Conservation (phyloP, 2,113 vertebrate species). For the Prunella fulvescens region DNA sequence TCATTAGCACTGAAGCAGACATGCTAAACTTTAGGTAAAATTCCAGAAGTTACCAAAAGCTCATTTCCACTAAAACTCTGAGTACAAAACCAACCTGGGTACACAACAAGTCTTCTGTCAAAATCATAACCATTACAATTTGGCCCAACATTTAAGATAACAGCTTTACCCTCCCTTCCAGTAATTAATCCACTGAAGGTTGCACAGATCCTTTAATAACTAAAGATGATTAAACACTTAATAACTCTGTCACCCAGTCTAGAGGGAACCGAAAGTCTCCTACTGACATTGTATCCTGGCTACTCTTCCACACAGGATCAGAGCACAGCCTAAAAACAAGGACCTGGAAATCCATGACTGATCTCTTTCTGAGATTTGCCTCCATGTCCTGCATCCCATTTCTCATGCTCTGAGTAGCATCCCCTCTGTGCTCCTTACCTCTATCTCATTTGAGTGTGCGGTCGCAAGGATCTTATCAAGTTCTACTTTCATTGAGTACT, state of each 20-base stretch:
- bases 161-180: not conserved
- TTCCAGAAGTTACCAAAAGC: not conserved
- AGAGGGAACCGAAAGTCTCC: not conserved
- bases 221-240: conserved; percentile 18
- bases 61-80: not conserved
- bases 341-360: not conserved
- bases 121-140: not conserved
- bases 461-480: conserved; percentile 87
- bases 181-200: not conserved
- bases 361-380: not conserved
- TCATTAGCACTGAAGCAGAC: not conserved
- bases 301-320: not conserved
- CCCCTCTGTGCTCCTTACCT: conserved; percentile 70
- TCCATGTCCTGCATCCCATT: not conserved
- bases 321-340: not conserved
- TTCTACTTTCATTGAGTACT: conserved; percentile 89
- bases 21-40: not conserved
- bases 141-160: not conserved
- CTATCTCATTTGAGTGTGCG: conserved; percentile 75
- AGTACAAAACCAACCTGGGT: not conserved
- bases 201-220: not conserved
- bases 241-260: not conserved
- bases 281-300: not conserved
- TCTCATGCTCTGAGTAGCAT: not conserved
- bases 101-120: not conserved